Base-by-base conservation (phyloP, 2,888 invertebrate species). In the Encarsia formosa region DNA sequence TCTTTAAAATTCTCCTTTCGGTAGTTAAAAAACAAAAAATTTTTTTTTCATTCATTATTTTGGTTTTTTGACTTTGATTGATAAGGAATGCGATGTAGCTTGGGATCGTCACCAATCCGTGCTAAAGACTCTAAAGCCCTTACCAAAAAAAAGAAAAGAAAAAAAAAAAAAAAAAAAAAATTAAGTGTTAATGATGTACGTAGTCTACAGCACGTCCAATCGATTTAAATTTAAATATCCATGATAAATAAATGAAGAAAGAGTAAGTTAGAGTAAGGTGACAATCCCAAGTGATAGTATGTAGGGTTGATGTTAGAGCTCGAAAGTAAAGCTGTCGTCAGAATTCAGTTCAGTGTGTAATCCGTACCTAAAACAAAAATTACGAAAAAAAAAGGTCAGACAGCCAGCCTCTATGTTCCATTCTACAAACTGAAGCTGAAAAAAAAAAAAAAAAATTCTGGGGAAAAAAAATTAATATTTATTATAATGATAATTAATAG, bases 361-460 rank as follows among this genome's bases (percentile, higher is more conserved):
- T 73, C 71, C 67, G 69, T 73, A 73, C 73, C 74, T 73, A 73
- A 68, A 71, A 70, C 69, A 65, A 69, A 70, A 68, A 66, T n/a
- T n/a, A n/a, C n/a, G n/a, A n/a, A n/a, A n/a, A 66, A 65, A 69
- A 67, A 69, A 65, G 67, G 67, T 66, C 62, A 60, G 59, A 66
- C 61, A 69, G 68, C 72, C 71, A 69, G 66, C 67, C 72, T 72
- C 71, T 63, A 60, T 38, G 39, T 48, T 13, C n/a, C n/a, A n/a
- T n/a, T n/a, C n/a, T n/a, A n/a, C n/a, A n/a, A n/a, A n/a, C n/a
- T n/a, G n/a, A n/a, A n/a, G 34, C 3, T 34, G 2, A 34, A 34
- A 4, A 26, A 26, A 26, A 26, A 26, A 26, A 11, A 26, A 4
- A 15, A 15, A 34, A 34, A 15, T 9, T 34, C 34, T 3, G 18